Conservation (phyloP, 2,797 vertebrate genomes). For the Urophycis tenuis region DNA sequence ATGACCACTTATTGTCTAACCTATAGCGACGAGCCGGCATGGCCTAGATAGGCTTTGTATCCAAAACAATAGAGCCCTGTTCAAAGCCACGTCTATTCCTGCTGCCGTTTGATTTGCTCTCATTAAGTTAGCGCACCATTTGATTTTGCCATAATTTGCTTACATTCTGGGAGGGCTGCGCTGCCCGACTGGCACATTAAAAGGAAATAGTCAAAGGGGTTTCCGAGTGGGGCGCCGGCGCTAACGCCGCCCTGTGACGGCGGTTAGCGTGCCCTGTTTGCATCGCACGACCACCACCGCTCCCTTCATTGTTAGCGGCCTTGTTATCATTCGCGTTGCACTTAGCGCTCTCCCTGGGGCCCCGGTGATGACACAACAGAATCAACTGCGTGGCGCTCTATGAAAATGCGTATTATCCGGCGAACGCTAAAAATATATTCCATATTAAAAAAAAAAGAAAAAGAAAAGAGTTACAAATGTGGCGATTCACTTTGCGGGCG, state of each 20-base stretch:
- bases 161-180: conserved; percentile 26
- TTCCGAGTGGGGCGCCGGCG: conserved; percentile 34
- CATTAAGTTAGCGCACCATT: conserved; percentile 41
- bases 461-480: background rate
- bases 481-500: conserved; percentile 12
- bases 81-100: conserved; percentile 35
- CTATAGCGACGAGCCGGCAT: conserved; percentile 23
- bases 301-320: background rate
- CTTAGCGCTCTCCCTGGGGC: conserved; percentile 16
- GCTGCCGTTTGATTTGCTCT: conserved; percentile 44
- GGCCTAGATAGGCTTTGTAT: conserved; percentile 34
- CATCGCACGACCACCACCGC: background rate
- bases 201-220: conserved; percentile 27
- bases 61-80: conserved; percentile 40
- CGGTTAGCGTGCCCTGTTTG: conserved; percentile 22
- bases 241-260: conserved; percentile 28
- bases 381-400: conserved; percentile 31
- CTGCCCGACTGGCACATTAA: background rate
- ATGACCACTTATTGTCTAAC: conserved; percentile 21
- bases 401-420: background rate
- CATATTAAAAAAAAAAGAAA: background rate
- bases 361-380: conserved; percentile 51
- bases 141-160: conserved; percentile 50
- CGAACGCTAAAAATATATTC: background rate
- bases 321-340: background rate